Percentiles rank a stretch among this genome's conserved stretches.
Evolutionary conservation across 2,113 vertebrate species (phyloP).

Genomic region (Willisornis vidua): DNA sequence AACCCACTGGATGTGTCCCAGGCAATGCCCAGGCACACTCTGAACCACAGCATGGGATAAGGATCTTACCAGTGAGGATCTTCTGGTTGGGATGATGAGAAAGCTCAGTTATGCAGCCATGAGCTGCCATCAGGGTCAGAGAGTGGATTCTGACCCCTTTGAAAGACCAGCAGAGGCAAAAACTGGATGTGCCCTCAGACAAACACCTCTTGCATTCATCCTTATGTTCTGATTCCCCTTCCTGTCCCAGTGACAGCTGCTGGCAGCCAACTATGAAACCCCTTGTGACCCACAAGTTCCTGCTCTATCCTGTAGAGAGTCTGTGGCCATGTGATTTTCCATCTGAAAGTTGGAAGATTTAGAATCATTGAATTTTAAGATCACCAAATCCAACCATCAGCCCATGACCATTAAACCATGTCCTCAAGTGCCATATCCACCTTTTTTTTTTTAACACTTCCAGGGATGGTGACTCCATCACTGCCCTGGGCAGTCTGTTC

Average conservation of each 20-base stretch:
- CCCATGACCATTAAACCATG: accelerated
- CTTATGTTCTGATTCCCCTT: not conserved
- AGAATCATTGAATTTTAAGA: not conserved
- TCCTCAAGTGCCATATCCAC: not conserved
- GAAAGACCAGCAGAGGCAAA: not conserved
- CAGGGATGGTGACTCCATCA: not conserved
- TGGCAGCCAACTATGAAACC: not conserved
- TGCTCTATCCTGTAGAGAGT: accelerated
- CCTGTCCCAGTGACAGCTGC: not conserved
- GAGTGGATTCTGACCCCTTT: not conserved
- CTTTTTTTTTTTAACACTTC: not conserved
- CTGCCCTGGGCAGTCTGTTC: not conserved
- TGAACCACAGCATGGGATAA: not conserved
- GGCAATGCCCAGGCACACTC: not conserved
- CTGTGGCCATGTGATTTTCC: not conserved
- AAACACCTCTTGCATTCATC: not conserved
- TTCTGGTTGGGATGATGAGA: not conserved
- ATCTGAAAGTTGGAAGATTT: not conserved
- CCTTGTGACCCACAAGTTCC: not conserved
- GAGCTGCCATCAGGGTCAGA: not conserved
- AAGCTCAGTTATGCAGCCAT: not conserved
- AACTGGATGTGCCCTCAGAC: not conserved
- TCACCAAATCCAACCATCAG: not conserved
- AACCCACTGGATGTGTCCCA: not conserved
- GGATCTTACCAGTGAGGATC: not conserved